Evolutionary conservation across 2,797 vertebrate species (phyloP).

Genomic region (Octomys mimax): DNA sequence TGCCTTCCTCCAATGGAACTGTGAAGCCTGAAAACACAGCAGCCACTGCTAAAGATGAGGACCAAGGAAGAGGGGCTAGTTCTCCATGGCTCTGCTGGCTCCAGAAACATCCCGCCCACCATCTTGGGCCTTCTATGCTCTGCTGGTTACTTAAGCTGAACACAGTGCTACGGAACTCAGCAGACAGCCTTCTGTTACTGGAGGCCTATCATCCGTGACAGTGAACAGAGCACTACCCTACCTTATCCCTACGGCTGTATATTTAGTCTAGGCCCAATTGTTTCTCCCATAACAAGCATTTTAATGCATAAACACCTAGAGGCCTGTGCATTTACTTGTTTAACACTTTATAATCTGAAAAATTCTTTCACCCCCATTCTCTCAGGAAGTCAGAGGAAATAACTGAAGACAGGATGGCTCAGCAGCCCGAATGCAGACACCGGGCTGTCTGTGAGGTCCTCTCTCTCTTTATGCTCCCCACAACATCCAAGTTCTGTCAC

Average conservation of each 20-base stretch:
- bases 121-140: not conserved
- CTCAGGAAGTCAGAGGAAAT: not conserved
- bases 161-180: not conserved
- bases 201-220: not conserved
- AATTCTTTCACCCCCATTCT: not conserved
- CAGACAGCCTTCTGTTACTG: not conserved
- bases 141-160: not conserved
- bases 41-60: not conserved
- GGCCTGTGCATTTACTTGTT: not conserved
- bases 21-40: not conserved
- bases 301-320: accelerated
- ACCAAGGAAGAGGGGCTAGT: accelerated
- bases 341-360: not conserved
- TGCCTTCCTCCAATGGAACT: not conserved
- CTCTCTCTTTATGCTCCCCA: not conserved
- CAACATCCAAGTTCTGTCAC: not conserved
- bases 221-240: not conserved
- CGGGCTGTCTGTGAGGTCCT: not conserved
- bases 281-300: no score
- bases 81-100: not conserved
- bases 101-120: not conserved
- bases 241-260: not conserved
- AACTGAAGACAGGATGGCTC: not conserved
- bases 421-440: not conserved
- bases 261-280: not conserved